Evolutionary conservation across 1,140 invertebrate genomes (phyloP), one percentile per base, ranked within the genome.

Genomic region (Protaetia brevitarsis): DNA sequence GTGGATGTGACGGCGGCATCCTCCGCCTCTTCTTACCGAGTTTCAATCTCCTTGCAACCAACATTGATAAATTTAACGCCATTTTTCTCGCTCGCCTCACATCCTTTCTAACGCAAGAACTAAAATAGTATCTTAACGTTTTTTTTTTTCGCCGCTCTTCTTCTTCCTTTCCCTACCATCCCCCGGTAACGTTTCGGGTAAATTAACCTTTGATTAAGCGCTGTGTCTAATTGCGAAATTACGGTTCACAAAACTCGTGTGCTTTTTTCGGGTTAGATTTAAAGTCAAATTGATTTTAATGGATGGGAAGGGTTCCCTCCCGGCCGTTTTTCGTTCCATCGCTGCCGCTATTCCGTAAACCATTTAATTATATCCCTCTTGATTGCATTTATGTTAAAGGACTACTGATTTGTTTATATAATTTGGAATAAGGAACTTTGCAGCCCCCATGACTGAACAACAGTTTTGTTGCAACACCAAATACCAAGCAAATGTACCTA

Each of bases 31-130:
- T 67, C 67, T 68, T 70, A 68, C 70, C 70, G 63, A 65, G 64
- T 73, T 74, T 74, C 72, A 75, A 74, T 75, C 74, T 76, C 67
- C 74, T 74, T 72, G 70, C 68, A 65, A 68, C 66, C 57, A 74
- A 73, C 73, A 68, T 73, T 75, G 73, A 76, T 74, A 73, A 72
- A 76, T 76, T 71, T 45, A 30, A 64, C 63, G 62, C 69, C 51
- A 76, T 75, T 76, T 75, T 76, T 76, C 74, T 74, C 69, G 65
- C 67, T 66, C 62, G 72, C 66, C 61, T 70, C 70, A 72, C 69
- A 70, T 73, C 70, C 70, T 73, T 72, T 73, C 69, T 70, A 74
- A 71, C 63, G 69, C 68, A 68, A 71, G 69, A 73, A 75, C 68
- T 68, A 71, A 74, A 75, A 73, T 72, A 67, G 72, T 72, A 71